Percentiles rank a stretch among this genome's conserved stretches.
phyloP scores from a whole-genome alignment of 2,888 invertebrate species.

The Ecliptopera silaceata region DNA sequence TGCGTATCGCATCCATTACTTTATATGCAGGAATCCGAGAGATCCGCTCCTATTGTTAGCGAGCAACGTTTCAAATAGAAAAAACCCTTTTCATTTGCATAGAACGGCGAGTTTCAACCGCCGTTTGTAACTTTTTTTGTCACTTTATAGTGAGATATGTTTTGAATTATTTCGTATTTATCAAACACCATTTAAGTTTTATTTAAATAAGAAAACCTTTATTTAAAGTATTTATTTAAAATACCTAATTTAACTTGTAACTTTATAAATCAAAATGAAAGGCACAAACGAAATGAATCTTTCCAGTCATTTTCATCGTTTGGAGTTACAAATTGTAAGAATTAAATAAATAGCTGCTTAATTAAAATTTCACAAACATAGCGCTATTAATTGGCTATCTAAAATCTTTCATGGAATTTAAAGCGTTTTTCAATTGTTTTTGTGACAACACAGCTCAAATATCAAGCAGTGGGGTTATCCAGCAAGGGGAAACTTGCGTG shows the following conservation, averaged over 20 bases:
- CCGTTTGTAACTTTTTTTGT: no score
- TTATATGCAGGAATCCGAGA: constrained; percentile 17
- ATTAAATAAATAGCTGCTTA: constrained; percentile 7
- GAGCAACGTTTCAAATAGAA: constrained; percentile 9
- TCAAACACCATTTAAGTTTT: no score
- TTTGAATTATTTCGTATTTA: no score
- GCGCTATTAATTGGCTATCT: constrained; percentile 21
- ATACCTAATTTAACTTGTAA: constrained; percentile 7
- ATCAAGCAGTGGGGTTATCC: no score
- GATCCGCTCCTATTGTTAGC: constrained; percentile 17
- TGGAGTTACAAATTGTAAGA: constrained; percentile 6
- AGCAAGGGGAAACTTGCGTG: no score
- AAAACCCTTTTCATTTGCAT: constrained; percentile 13
- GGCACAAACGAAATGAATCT: constrained; percentile 10
- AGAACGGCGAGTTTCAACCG: constrained; percentile 13
- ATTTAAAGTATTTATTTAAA: constrained; percentile 2
- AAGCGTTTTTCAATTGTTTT: constrained; percentile 14
- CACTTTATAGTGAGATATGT: no score
- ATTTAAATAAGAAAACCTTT: no score
- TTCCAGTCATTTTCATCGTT: constrained; percentile 4
- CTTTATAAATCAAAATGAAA: constrained; percentile 11
- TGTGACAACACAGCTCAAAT: constrained; percentile 1
- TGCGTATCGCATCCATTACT: constrained; percentile 18
- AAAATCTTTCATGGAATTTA: constrained; percentile 11
- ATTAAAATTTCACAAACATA: constrained; percentile 17